Percentiles rank a stretch among this genome's conserved stretches.
Conservation (phyloP, 2,113 vertebrate species). For the Spilogale gracilis region DNA sequence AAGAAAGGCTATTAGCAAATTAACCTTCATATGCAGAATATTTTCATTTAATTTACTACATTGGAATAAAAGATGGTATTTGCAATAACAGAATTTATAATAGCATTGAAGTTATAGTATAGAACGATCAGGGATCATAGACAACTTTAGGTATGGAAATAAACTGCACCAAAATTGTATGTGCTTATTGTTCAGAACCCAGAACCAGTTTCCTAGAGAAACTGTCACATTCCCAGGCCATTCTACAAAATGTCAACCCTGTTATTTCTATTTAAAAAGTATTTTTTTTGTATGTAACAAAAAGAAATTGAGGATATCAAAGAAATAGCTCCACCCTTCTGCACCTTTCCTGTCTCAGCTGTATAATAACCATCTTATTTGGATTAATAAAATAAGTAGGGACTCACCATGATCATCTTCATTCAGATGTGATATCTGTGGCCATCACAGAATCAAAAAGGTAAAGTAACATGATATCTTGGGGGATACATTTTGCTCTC, state of each 20-base stretch:
- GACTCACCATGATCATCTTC: not conserved
- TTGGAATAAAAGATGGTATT: not conserved
- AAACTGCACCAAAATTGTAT: not conserved
- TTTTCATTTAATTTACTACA: slow-evolving; percentile 1
- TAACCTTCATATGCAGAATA: not conserved
- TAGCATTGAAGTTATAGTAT: not conserved
- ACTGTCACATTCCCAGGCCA: not conserved
- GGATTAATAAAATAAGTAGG: not conserved
- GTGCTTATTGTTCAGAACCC: not conserved
- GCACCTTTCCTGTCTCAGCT: not conserved
- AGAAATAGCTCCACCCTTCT: not conserved
- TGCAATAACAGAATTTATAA: not conserved
- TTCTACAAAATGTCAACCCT: not conserved
- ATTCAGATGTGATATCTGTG: not conserved
- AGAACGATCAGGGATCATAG: not conserved
- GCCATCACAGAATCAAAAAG: not conserved
- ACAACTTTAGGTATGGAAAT: not conserved
- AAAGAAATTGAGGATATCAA: not conserved
- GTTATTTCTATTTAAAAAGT: not conserved
- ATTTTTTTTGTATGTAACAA: not conserved
- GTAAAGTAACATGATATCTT: not conserved
- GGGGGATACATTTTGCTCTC: not conserved
- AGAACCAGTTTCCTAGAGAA: not conserved
- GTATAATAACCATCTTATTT: not conserved
- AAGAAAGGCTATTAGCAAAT: not conserved